Conservation (phyloP, 2,113 vertebrate species). For the Oncorhynchus gorbuscha region DNA sequence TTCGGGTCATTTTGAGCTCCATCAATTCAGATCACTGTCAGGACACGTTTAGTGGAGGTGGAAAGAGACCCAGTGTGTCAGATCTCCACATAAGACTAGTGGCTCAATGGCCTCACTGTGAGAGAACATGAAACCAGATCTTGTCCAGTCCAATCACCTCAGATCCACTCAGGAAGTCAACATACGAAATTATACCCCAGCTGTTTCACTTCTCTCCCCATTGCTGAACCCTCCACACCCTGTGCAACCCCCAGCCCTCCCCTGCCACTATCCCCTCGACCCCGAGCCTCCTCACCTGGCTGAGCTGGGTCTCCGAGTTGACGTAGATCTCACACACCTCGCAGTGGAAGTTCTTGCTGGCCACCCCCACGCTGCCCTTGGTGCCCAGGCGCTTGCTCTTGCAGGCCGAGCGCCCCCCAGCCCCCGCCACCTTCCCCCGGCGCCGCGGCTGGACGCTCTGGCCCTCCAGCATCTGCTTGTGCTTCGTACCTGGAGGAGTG, state of each 20-base stretch:
- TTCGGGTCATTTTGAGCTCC: background rate
- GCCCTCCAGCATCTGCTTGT: conserved; percentile 94
- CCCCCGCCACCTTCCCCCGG: conserved; percentile 81
- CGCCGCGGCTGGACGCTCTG: conserved; percentile 83
- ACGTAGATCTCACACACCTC: conserved; percentile 96
- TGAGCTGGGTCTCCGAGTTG: conserved; percentile 97
- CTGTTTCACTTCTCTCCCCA: no score
- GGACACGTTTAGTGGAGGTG: background rate
- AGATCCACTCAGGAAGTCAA: background rate
- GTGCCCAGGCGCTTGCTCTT: conserved; percentile 85
- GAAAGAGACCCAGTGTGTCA: background rate
- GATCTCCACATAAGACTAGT: background rate
- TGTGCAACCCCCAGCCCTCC: background rate
- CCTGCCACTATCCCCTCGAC: background rate
- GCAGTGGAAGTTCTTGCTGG: conserved; percentile 88
- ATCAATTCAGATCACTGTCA: background rate
- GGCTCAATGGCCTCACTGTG: background rate
- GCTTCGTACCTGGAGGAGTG: conserved; percentile 84
- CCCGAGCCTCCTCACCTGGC: conserved; percentile 79
- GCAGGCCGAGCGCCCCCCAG: conserved; percentile 79
- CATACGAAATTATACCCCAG: background rate
- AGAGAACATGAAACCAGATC: background rate
- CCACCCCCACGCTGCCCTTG: conserved; percentile 84
- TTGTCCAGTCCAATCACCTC: conserved; percentile 3
- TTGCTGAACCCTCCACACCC: background rate